Conservation (phyloP, 2,888 invertebrate genomes). For the Tenthredo livida region DNA sequence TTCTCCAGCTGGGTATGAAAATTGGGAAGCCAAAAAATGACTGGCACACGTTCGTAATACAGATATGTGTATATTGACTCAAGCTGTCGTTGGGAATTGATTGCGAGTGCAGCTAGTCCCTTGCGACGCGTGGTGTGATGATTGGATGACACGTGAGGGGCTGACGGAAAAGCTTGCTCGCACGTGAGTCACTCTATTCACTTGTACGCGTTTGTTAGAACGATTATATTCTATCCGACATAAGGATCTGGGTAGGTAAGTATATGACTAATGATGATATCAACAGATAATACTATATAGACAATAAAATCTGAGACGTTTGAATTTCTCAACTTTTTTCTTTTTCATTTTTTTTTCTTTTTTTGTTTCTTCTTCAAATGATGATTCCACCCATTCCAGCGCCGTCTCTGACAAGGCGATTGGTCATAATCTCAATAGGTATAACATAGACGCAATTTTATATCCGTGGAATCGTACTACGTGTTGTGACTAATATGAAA, state of each 20-base stretch:
- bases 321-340: neutral
- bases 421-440: neutral
- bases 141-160: slow-evolving; percentile 45
- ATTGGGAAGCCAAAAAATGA: slow-evolving; percentile 40
- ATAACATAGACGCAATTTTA: neutral
- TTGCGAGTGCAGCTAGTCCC: slow-evolving; percentile 45
- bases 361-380: neutral
- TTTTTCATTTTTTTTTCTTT: neutral
- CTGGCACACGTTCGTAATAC: slow-evolving; percentile 23
- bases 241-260: neutral
- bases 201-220: slow-evolving; percentile 42
- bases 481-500: slow-evolving; percentile 20
- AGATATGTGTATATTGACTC: slow-evolving; percentile 41
- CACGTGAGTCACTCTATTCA: slow-evolving; percentile 44
- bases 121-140: slow-evolving; percentile 46
- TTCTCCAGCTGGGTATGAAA: slow-evolving; percentile 9
- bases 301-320: neutral
- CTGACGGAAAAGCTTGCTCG: slow-evolving; percentile 22
- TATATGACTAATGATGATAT: slow-evolving; percentile 11
- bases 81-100: slow-evolving; percentile 51
- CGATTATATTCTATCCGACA: slow-evolving; percentile 43
- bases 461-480: neutral
- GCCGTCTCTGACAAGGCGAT: neutral
- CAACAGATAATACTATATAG: slow-evolving; percentile 15
- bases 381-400: neutral